Conservation (phyloP, 1,140 invertebrate species). For the Forficula auricularia region DNA sequence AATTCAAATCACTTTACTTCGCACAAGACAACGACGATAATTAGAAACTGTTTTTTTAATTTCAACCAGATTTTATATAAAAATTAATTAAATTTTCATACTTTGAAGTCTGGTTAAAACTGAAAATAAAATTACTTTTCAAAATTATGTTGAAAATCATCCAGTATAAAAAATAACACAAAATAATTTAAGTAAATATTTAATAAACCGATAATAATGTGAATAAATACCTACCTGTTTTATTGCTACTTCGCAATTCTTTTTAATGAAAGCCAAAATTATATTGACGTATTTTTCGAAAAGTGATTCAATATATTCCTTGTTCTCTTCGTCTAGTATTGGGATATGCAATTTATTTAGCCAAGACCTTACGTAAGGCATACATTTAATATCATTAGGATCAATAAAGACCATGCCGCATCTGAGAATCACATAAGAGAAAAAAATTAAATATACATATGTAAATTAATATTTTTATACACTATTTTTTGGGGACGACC, state of each 20-base stretch:
- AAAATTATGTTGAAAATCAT: too few relatives aligned
- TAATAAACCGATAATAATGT: too few relatives aligned
- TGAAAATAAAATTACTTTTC: too few relatives aligned
- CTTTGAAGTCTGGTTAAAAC: too few relatives aligned
- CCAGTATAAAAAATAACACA: too few relatives aligned
- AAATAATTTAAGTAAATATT: too few relatives aligned
- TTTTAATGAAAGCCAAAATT: conserved; percentile 43
- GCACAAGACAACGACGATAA: too few relatives aligned
- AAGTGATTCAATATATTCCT: conserved; percentile 35
- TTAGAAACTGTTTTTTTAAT: too few relatives aligned
- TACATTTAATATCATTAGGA: conserved; percentile 58
- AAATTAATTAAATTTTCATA: too few relatives aligned
- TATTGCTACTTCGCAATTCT: conserved; percentile 42
- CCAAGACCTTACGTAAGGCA: conserved; percentile 68
- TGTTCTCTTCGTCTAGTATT: conserved; percentile 33
- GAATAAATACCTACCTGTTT: conserved; percentile 37
- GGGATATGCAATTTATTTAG: conserved; percentile 35
- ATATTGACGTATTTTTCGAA: conserved; percentile 44
- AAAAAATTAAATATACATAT: neutral
- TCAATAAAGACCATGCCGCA: conserved; percentile 84
- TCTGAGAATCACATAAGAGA: neutral
- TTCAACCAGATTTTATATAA: too few relatives aligned
- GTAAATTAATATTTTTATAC: neutral
- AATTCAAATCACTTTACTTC: too few relatives aligned
- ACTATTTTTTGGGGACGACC: too few relatives aligned